phyloP scores from a whole-genome alignment of 2,797 vertebrate species.

The Meriones psammophilus region DNA sequence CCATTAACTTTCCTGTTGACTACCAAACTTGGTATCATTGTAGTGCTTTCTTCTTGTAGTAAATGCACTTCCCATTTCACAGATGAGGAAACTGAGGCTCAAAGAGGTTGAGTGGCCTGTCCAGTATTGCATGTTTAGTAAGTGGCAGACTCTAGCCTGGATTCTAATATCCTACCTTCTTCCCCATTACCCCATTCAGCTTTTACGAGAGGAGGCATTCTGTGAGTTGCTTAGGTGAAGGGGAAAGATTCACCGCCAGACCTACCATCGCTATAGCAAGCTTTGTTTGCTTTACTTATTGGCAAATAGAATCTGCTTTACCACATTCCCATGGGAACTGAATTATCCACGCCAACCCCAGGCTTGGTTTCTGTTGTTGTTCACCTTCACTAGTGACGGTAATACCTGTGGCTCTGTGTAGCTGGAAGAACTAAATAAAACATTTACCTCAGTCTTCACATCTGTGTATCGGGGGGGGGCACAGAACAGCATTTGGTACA shows the following conservation, averaged over 20 bases:
- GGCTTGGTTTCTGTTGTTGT: not conserved
- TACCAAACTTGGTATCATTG: not conserved
- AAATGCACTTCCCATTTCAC: not conserved
- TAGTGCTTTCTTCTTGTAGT: not conserved
- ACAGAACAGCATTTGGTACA: not conserved
- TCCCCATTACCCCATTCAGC: not conserved
- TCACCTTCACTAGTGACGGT: not conserved
- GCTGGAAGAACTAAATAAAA: conserved; percentile 26
- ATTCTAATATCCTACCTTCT: not conserved
- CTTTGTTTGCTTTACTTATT: not conserved
- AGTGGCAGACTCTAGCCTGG: not conserved
- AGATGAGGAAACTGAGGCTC: conserved; percentile 8
- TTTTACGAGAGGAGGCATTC: not conserved
- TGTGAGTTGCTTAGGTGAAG: not conserved
- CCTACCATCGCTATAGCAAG: not conserved
- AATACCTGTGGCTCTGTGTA: not conserved
- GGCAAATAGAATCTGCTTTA: not conserved
- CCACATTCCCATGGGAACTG: not conserved
- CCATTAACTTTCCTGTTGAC: not conserved
- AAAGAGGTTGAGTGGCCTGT: not conserved
- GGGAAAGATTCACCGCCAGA: not conserved
- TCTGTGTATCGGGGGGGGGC: not conserved
- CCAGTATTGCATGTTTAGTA: not conserved
- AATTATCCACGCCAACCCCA: not conserved
- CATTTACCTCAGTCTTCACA: not conserved